phyloP scores from a whole-genome alignment of 2,113 vertebrate species.

The Myotis davidii region DNA sequence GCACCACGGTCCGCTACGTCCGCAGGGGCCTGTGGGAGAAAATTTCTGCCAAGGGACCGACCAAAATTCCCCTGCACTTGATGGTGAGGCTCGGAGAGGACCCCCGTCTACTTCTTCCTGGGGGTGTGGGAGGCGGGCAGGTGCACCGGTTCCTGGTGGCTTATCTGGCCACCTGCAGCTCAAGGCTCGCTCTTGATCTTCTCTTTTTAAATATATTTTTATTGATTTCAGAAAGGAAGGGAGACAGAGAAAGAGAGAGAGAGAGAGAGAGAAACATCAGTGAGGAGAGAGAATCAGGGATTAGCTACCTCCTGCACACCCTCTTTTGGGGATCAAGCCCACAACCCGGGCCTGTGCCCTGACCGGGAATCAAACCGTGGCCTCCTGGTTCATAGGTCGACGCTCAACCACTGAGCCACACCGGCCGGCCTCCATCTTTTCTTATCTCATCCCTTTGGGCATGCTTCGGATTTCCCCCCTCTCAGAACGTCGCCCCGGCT shows the following conservation, averaged over 20 bases:
- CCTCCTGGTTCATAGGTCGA: background rate
- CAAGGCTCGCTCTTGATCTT: background rate
- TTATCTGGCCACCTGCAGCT: background rate
- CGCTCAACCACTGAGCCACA: too few species aligned
- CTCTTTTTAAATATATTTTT: too few species aligned
- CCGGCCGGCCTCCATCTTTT: background rate
- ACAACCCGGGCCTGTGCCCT: too few species aligned
- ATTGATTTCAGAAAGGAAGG: too few species aligned
- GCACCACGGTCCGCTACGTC: slow-evolving; percentile 97
- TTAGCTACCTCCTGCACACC: too few species aligned
- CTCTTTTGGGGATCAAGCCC: too few species aligned
- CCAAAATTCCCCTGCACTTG: slow-evolving; percentile 94
- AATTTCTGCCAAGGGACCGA: slow-evolving; percentile 98
- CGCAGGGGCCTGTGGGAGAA: slow-evolving; percentile 98
- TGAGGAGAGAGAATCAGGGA: too few species aligned
- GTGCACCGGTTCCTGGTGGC: too few species aligned
- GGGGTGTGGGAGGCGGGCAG: background rate
- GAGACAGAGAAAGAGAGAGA: too few species aligned
- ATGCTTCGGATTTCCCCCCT: background rate
- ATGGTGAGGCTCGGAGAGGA: slow-evolving; percentile 88
- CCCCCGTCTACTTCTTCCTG: slow-evolving; percentile 28
- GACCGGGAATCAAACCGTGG: too few species aligned
- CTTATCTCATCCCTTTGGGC: background rate
- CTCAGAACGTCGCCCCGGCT: background rate
- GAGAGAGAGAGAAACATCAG: too few species aligned